Conservation (phyloP, 1,140 invertebrate species). For the Odontomachus brunneus region DNA sequence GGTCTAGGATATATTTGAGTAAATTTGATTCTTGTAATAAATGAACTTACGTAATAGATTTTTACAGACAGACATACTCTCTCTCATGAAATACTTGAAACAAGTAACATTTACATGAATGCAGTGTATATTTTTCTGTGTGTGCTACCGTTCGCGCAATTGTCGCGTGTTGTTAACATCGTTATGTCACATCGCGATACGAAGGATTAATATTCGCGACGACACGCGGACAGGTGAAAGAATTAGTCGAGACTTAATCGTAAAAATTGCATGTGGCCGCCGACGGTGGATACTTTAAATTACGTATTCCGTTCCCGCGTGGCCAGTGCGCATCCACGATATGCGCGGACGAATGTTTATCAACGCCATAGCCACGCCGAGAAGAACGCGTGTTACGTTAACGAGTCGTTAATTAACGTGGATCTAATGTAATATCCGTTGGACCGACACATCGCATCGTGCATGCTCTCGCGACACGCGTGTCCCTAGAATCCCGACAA, state of each 20-base stretch:
- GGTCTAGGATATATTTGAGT: no score
- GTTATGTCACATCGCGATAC: no score
- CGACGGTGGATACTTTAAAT: slow-evolving; percentile 5
- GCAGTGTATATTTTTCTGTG: no score
- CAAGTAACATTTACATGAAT: no score
- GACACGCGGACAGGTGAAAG: background rate
- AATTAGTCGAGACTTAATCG: slow-evolving; percentile 1
- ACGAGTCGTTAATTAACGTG: slow-evolving; percentile 46
- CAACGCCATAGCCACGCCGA: background rate
- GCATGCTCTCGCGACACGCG: background rate
- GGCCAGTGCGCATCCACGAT: background rate
- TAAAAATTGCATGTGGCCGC: background rate
- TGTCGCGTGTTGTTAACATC: no score
- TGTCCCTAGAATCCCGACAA: background rate
- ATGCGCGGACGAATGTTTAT: slow-evolving; percentile 26
- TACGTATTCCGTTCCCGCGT: background rate
- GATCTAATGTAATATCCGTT: slow-evolving; percentile 46
- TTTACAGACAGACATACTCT: no score
- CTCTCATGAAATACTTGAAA: no score
- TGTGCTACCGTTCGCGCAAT: no score
- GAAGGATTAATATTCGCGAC: background rate
- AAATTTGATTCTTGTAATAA: no score
- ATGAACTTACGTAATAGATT: no score
- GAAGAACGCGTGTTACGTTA: slow-evolving; percentile 9
- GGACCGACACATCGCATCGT: background rate